These are phyloP conservation scores for Erebia aethiops DNA, from an alignment of 2,888 invertebrate species.

Conservation along the genomic window DNA sequence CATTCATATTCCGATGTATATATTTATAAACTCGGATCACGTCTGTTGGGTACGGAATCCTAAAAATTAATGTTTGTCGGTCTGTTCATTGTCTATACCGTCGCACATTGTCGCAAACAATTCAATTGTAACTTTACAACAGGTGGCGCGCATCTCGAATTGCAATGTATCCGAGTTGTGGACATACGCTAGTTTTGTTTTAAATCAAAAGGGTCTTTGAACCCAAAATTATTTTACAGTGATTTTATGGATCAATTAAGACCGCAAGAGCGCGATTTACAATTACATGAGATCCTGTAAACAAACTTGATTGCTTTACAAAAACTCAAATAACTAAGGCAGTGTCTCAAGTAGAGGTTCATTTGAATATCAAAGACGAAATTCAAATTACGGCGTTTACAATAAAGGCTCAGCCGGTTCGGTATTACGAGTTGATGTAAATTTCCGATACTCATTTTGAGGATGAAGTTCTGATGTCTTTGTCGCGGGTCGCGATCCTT, in stretches of 20 bases:
- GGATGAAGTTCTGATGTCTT: constrained; percentile 76
- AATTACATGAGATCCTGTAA: constrained; percentile 79
- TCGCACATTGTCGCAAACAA: no score
- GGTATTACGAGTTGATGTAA: constrained; percentile 81
- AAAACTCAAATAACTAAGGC: constrained; percentile 83
- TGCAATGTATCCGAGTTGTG: no score
- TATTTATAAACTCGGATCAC: no score
- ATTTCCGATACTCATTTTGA: constrained; percentile 82
- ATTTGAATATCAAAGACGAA: constrained; percentile 83
- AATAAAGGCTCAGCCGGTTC: constrained; percentile 79
- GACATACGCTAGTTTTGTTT: no score
- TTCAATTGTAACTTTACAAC: no score
- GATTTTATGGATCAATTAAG: constrained; percentile 79
- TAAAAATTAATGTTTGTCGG: no score
- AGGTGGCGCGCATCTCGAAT: no score
- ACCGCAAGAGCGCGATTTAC: constrained; percentile 79
- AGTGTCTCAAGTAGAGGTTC: constrained; percentile 82
- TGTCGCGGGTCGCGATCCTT: constrained; percentile 60
- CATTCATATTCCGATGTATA: no score
- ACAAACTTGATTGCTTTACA: constrained; percentile 83
- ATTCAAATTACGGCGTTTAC: constrained; percentile 83
- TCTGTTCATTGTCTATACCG: no score
- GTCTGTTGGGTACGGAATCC: no score
- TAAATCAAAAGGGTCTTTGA: constrained; percentile 43
- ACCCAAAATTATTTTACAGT: constrained; percentile 57